Conservation (phyloP, 2,888 invertebrate genomes). For the Crocallis elinguaria region DNA sequence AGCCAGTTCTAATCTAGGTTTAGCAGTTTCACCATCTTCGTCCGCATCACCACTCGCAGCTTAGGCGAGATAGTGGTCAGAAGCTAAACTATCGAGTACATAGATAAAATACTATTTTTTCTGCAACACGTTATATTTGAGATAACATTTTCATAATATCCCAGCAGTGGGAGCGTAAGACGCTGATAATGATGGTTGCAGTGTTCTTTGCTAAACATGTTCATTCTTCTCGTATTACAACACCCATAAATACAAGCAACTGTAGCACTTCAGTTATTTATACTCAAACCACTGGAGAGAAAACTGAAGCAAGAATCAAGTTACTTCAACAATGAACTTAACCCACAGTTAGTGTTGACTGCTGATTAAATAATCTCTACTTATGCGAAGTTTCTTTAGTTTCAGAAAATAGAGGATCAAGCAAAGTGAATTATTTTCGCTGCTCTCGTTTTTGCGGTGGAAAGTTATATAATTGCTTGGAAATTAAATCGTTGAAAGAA, state of each 20-base stretch:
- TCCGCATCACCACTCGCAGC: too few relatives aligned
- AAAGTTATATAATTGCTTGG: too few relatives aligned
- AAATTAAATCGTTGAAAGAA: too few relatives aligned
- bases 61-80: too few relatives aligned
- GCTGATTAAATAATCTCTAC: conserved; percentile 20
- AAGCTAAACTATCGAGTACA: too few relatives aligned
- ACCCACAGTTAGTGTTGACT: neutral
- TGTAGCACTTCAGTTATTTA: neutral
- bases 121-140: too few relatives aligned
- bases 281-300: neutral
- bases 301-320: conserved; percentile 5
- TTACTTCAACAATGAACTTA: conserved; percentile 12
- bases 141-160: too few relatives aligned
- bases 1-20: too few relatives aligned
- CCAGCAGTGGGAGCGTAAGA: too few relatives aligned
- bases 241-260: conserved; percentile 11
- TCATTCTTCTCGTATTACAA: conserved; percentile 6
- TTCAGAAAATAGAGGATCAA: neutral
- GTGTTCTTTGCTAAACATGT: neutral
- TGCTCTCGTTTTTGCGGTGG: conserved; percentile 6
- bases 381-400: conserved; percentile 1
- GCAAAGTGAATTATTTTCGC: conserved; percentile 13
- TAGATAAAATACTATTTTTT: too few relatives aligned
- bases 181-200: too few relatives aligned
- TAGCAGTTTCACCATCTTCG: too few relatives aligned